Evolutionary conservation across 2,888 invertebrate genomes (phyloP).

Genomic region (Limnephilus auricula): DNA sequence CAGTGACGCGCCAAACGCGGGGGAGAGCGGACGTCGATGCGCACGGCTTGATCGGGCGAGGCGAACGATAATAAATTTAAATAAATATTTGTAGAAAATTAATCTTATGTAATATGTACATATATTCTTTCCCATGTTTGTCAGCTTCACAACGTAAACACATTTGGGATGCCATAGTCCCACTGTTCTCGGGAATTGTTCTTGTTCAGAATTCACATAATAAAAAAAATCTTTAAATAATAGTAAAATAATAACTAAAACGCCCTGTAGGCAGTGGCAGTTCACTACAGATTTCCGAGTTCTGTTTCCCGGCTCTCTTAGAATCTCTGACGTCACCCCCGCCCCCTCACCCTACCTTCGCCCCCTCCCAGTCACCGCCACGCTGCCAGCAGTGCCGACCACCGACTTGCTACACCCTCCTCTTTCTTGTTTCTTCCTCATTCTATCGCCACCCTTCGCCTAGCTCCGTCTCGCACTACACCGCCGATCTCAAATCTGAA

Average conservation of each 20-base stretch:
- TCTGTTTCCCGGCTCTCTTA: constrained; percentile 11
- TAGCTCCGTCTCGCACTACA: not conserved
- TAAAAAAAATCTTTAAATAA: too few relatives aligned
- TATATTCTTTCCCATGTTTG: too few relatives aligned
- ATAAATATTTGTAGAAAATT: too few relatives aligned
- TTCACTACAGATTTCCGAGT: constrained; percentile 21
- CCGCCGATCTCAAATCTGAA: not conserved
- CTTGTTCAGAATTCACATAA: too few relatives aligned
- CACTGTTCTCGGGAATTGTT: too few relatives aligned
- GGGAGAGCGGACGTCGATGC: too few relatives aligned
- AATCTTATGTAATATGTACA: too few relatives aligned
- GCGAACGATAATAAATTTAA: too few relatives aligned
- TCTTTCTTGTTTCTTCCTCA: not conserved
- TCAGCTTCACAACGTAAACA: too few relatives aligned
- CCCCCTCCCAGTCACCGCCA: not conserved
- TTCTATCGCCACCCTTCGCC: not conserved
- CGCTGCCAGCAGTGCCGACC: not conserved
- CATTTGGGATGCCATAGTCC: too few relatives aligned
- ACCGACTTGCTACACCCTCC: not conserved
- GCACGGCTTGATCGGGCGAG: too few relatives aligned
- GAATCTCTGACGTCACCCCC: constrained; percentile 34
- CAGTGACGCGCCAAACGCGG: too few relatives aligned
- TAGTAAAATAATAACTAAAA: not conserved
- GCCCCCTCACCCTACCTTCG: not conserved
- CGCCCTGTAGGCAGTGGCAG: constrained; percentile 3